Conservation (phyloP, 2,113 vertebrate species). For the Tinamus guttatus region DNA sequence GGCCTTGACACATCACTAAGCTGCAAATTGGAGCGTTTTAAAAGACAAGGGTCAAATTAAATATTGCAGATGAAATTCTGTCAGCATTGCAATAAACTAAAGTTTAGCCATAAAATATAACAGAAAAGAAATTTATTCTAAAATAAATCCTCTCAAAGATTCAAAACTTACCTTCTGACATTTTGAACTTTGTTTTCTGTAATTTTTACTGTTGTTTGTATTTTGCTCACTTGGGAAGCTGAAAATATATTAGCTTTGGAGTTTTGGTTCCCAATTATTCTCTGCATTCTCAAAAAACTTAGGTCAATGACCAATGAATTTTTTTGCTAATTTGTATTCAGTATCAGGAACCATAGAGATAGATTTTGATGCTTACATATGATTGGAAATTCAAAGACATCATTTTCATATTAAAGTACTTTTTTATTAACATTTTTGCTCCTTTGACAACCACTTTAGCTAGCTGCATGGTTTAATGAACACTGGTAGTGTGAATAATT, state of each 20-base stretch:
- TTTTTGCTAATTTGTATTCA: background rate
- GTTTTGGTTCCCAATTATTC: background rate
- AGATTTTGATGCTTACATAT: background rate
- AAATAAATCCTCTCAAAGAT: background rate
- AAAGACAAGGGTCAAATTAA: background rate
- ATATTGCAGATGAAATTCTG: background rate
- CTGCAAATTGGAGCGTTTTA: background rate
- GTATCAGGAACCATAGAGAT: background rate
- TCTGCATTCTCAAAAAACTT: background rate
- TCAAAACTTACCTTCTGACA: background rate
- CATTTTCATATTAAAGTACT: background rate
- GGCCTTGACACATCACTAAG: background rate
- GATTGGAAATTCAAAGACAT: background rate
- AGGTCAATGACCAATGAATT: background rate
- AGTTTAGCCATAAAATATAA: background rate
- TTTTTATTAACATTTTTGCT: background rate
- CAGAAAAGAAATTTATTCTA: rapidly evolving
- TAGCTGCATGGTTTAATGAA: background rate
- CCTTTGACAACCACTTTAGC: background rate
- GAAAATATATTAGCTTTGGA: background rate
- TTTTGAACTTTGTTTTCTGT: background rate
- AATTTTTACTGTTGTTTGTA: background rate
- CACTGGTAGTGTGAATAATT: background rate
- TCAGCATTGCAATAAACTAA: background rate
- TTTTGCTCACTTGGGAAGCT: background rate